Percentiles rank a stretch among this genome's conserved stretches.
These are phyloP conservation scores for Rapana venosa DNA, from an alignment of 2,888 invertebrate species.

Conservation along the genomic window DNA sequence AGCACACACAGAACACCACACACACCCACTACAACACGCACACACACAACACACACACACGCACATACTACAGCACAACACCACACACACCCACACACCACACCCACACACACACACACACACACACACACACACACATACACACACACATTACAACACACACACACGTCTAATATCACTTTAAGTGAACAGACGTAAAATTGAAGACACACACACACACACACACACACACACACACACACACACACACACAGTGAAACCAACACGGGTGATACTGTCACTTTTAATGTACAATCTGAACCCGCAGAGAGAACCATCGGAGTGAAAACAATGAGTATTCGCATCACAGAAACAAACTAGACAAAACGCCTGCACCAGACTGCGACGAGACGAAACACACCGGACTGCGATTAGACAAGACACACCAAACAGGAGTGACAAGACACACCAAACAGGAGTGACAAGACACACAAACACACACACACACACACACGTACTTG, in stretches of 20 bases:
- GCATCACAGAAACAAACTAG: neutral
- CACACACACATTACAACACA: too few relatives aligned
- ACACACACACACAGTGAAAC: neutral
- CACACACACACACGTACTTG: too few relatives aligned
- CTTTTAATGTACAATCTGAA: constrained; percentile 12
- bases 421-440: too few relatives aligned
- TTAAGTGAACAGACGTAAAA: too few relatives aligned
- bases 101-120: neutral
- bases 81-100: neutral
- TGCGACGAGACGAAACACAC: too few relatives aligned
- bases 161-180: too few relatives aligned
- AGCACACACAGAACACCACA: neutral
- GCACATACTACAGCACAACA: neutral
- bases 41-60: too few relatives aligned
- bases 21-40: neutral
- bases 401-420: too few relatives aligned
- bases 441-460: too few relatives aligned
- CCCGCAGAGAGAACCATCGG: neutral
- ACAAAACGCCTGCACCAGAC: too few relatives aligned
- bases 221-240: neutral
- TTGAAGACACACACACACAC: neutral
- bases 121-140: neutral
- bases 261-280: neutral
- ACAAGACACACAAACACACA: too few relatives aligned
- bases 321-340: constrained; percentile 8